Conservation (phyloP, 2,888 invertebrate species). For the Stenodera caucasica region DNA sequence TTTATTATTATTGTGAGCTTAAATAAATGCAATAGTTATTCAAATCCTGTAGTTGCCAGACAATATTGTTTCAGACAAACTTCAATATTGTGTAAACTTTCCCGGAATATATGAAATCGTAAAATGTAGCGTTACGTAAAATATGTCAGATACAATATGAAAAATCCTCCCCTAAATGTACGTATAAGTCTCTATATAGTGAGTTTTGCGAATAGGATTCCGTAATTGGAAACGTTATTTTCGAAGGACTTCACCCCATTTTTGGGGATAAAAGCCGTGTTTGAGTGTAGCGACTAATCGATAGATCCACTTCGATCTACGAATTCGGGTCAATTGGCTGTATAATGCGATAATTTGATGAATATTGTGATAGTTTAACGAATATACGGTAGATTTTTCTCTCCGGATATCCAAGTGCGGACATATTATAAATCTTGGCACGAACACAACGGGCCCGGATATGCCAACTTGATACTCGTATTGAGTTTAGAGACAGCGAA, state of each 20-base stretch:
- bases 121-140: conserved; percentile 28
- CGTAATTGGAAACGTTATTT: no score
- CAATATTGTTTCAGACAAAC: conserved; percentile 10
- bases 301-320: no score
- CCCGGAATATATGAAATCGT: conserved; percentile 20
- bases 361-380: background rate
- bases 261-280: no score
- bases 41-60: background rate
- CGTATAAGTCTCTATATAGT: background rate
- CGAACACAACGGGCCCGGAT: background rate
- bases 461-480: background rate
- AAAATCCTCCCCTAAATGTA: conserved; percentile 24
- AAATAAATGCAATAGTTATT: background rate
- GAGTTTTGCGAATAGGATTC: no score
- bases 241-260: no score
- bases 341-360: background rate
- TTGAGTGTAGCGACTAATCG: no score
- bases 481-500: background rate
- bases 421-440: background rate
- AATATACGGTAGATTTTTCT: no score
- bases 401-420: background rate
- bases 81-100: conserved; percentile 27
- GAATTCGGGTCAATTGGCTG: no score
- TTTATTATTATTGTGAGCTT: background rate
- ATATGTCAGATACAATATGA: conserved; percentile 26